These are phyloP conservation scores for Stegastes partitus DNA, from an alignment of 2,113 vertebrate species.

Conservation along the genomic window DNA sequence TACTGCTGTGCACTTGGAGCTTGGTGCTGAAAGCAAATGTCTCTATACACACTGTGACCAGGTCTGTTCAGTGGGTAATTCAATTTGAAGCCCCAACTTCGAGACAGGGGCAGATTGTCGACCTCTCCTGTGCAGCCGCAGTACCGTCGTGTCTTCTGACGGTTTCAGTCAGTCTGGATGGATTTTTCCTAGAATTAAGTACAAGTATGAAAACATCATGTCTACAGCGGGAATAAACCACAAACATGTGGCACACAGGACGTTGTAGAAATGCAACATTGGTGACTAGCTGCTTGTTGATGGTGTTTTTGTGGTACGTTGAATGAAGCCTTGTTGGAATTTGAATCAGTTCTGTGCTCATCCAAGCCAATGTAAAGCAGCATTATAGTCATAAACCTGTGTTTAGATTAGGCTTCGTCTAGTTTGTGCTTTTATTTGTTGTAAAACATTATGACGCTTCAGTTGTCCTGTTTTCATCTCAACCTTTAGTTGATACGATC, in stretches of 20 bases:
- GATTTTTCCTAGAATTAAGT: background rate
- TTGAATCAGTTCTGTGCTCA: slow-evolving; percentile 13
- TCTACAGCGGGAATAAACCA: slow-evolving; percentile 1
- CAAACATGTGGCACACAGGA: background rate
- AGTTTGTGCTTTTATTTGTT: background rate
- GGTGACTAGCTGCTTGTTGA: background rate
- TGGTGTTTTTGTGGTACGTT: background rate
- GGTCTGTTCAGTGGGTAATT: slow-evolving; percentile 1
- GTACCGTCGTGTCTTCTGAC: background rate
- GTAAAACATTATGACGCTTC: background rate
- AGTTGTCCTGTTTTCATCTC: background rate
- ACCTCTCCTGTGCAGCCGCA: background rate
- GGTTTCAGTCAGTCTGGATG: background rate
- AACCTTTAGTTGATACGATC: background rate
- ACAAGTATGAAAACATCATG: background rate
- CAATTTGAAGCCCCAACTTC: slow-evolving; percentile 3
- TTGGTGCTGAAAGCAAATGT: slow-evolving; percentile 24
- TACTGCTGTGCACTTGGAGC: slow-evolving; percentile 9
- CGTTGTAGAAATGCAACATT: background rate
- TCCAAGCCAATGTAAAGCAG: background rate
- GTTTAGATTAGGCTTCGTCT: background rate
- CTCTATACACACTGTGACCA: background rate
- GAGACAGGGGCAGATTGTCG: background rate
- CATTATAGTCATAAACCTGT: background rate
- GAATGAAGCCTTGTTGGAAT: background rate